phyloP scores from a whole-genome alignment of 2,888 invertebrate species.

The Phytoseiulus persimilis region DNA sequence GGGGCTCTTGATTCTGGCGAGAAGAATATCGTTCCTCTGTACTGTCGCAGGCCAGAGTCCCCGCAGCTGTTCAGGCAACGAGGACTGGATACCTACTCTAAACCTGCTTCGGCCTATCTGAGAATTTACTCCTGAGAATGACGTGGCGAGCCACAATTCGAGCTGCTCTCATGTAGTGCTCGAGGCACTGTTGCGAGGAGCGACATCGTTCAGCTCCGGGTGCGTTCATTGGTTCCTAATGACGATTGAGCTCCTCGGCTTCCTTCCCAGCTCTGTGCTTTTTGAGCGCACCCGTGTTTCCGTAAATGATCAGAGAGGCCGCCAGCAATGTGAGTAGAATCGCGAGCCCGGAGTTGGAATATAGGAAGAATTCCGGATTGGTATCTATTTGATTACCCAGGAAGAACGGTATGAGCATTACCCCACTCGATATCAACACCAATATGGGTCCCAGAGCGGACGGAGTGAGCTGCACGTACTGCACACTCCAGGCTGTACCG shows the following conservation, averaged over 20 bases:
- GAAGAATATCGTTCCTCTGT: no score
- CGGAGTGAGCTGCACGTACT: constrained; percentile 21
- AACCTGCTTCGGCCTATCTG: no score
- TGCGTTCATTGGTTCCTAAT: neutral
- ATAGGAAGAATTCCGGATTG: neutral
- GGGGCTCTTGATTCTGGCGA: no score
- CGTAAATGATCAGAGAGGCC: neutral
- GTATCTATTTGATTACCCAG: neutral
- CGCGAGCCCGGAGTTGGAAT: neutral
- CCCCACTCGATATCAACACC: neutral
- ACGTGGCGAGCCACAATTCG: no score
- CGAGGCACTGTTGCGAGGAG: no score
- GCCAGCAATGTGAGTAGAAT: neutral
- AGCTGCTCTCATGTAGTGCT: no score
- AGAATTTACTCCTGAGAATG: no score
- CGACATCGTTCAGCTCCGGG: no score
- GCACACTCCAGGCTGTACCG: neutral
- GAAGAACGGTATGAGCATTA: neutral
- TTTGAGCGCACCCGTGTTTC: neutral
- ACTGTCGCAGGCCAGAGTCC: no score
- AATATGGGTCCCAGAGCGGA: neutral
- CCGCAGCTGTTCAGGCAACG: no score
- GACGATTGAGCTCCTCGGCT: neutral
- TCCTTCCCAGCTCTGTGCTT: neutral
- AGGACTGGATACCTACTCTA: no score